Evolutionary conservation across 2,888 invertebrate genomes (phyloP), one percentile per base, ranked within the genome.

Genomic region (Polydesmus complanatus): DNA sequence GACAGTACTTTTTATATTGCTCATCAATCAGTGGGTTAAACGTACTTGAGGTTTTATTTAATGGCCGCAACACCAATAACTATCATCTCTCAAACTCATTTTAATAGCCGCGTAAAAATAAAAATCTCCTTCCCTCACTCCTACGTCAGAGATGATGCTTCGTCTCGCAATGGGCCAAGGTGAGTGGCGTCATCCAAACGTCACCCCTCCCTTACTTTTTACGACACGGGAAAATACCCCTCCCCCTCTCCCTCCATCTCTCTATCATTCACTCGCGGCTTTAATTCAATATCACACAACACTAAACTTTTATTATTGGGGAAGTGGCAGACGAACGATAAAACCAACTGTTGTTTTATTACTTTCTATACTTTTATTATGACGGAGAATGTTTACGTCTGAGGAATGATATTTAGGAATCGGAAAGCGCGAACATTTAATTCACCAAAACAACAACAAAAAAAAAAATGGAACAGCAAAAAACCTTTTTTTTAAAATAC

Each of bases 31-130:
- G 61, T 18, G 60, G 60, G 63, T 63, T 63, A 63, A 63, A 63
- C 57, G 61, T 61, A 63, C 57, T 60, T 63, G 56, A 63, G 61
- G 55, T 61, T 21, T 57, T 63, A 62, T 58, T 63, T 63, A 61
- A 63, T 63, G 56, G 58, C 57, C 53, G 56, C 63, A 54, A 57
- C 57, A 61, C 63, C 63, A 63, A 63, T 63, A 63, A 63, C 63
- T 60, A 60, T 56, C 60, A 63, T 63, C 63, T 61, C 61, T 51
- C 61, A 60, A 63, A 56, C 61, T 61, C 37, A 37, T 37, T 37
- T 37, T 37, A 37, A 37, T 37, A 37, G 37, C 5, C 37, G 14
- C 37, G 5, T 8, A 37, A 37, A 37, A 37, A 37, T 8, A 37
- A 5, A 37, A 37, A 14, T 8, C 37, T 37, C 37, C 8, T 37